Conservation (phyloP, 1,140 invertebrate genomes). For the Pygmarrhopalites habei region DNA sequence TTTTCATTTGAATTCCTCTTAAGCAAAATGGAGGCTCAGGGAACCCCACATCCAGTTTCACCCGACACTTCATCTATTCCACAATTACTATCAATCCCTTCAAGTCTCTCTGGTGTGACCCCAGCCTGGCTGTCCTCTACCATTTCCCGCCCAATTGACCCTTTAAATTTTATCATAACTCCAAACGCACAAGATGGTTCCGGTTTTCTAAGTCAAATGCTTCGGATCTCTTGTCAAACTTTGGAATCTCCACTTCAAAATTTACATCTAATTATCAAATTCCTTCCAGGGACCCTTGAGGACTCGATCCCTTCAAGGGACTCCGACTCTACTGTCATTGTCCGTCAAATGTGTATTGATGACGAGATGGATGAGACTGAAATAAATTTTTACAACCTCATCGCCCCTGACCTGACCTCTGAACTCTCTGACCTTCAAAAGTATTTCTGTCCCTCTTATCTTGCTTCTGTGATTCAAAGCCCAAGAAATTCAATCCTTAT, state of each 20-base stretch:
- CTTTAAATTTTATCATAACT: neutral
- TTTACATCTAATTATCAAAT: constrained; percentile 22
- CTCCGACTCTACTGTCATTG: neutral
- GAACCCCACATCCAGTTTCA: too few species aligned
- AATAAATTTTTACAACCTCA: constrained; percentile 22
- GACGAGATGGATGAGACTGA: constrained; percentile 19
- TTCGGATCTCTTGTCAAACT: constrained; percentile 16
- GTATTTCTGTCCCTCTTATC: constrained; percentile 13
- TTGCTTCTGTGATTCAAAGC: neutral
- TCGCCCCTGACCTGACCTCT: neutral
- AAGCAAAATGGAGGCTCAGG: too few species aligned
- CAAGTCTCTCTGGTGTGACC: too few species aligned
- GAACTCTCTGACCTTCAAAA: constrained; percentile 2
- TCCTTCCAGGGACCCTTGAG: constrained; percentile 17
- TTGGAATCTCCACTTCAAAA: neutral
- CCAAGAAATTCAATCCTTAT: constrained; percentile 16
- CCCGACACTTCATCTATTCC: too few species aligned
- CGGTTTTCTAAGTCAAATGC: constrained; percentile 21
- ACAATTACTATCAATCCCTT: too few species aligned
- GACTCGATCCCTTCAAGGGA: neutral
- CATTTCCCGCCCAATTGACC: too few species aligned
- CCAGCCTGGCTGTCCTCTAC: too few species aligned
- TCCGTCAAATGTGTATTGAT: neutral
- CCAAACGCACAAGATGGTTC: constrained; percentile 16
- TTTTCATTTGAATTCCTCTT: too few species aligned